Conservation (phyloP, 2,113 vertebrate species). For the Dascyllus trimaculatus region DNA sequence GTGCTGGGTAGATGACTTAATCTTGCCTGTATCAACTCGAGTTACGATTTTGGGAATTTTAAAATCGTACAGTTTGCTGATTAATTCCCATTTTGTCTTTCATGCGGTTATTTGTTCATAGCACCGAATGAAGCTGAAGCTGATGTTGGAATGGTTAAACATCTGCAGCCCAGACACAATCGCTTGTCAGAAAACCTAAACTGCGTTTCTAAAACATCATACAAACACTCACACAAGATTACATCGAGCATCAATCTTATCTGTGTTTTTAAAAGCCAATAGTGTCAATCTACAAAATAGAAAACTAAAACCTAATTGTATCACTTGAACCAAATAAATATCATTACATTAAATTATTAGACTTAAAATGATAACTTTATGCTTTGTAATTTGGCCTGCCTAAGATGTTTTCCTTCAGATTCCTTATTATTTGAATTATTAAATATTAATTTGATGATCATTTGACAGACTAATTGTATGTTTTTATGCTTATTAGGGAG, state of each 20-base stretch:
- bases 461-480: background rate
- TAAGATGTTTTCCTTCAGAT: too few relatives aligned
- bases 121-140: too few relatives aligned
- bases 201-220: slow-evolving; percentile 55
- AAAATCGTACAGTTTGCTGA: background rate
- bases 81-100: background rate
- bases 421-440: background rate
- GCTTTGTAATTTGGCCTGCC: background rate
- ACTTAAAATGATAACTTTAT: background rate
- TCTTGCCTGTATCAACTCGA: background rate
- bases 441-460: background rate
- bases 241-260: slow-evolving; percentile 44
- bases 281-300: slow-evolving; percentile 9
- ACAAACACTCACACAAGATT: slow-evolving; percentile 45
- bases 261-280: background rate
- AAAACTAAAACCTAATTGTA: slow-evolving; percentile 5
- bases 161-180: slow-evolving; percentile 68
- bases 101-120: background rate
- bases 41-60: background rate
- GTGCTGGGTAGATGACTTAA: background rate
- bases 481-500: background rate
- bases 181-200: slow-evolving; percentile 64
- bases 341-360: background rate
- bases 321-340: too few relatives aligned
- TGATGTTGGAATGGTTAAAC: slow-evolving; percentile 46